Conservation (phyloP, 2,888 invertebrate species). For the Muscina levida region DNA sequence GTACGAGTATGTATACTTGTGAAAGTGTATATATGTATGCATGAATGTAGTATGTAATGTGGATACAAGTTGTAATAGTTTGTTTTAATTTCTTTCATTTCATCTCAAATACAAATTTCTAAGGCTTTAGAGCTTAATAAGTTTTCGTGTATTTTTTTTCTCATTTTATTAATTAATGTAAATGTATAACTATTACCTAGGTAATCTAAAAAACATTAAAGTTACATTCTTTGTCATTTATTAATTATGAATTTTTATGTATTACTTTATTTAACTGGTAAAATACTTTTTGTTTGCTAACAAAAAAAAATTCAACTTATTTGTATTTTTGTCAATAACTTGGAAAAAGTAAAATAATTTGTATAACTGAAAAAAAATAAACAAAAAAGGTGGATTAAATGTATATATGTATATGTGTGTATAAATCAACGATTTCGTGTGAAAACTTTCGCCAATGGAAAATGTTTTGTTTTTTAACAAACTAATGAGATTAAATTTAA, state of each 20-base stretch:
- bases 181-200: slow-evolving; percentile 43
- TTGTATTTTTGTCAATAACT: slow-evolving; percentile 12
- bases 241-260: slow-evolving; percentile 4
- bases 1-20: slow-evolving; percentile 39
- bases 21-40: slow-evolving; percentile 49
- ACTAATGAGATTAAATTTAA: slow-evolving; percentile 23
- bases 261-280: neutral
- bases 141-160: slow-evolving; percentile 21
- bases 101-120: slow-evolving; percentile 58
- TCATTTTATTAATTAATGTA: slow-evolving; percentile 35
- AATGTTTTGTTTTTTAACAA: slow-evolving; percentile 37
- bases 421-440: slow-evolving; percentile 6
- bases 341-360: slow-evolving; percentile 29
- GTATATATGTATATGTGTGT: slow-evolving; percentile 27
- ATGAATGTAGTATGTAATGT: slow-evolving; percentile 49
- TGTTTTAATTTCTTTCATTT: slow-evolving; percentile 43
- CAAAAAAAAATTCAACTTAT: slow-evolving; percentile 5
- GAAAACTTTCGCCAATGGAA: slow-evolving; percentile 32
- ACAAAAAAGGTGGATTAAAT: too few species aligned
- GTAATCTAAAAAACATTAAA: slow-evolving; percentile 45
- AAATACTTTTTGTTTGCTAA: slow-evolving; percentile 27
- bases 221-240: slow-evolving; percentile 32
- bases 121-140: slow-evolving; percentile 60
- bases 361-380: slow-evolving; percentile 46
- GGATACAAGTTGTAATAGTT: slow-evolving; percentile 48